Conservation (phyloP, 2,113 vertebrate species). For the Pollachius pollachius region DNA sequence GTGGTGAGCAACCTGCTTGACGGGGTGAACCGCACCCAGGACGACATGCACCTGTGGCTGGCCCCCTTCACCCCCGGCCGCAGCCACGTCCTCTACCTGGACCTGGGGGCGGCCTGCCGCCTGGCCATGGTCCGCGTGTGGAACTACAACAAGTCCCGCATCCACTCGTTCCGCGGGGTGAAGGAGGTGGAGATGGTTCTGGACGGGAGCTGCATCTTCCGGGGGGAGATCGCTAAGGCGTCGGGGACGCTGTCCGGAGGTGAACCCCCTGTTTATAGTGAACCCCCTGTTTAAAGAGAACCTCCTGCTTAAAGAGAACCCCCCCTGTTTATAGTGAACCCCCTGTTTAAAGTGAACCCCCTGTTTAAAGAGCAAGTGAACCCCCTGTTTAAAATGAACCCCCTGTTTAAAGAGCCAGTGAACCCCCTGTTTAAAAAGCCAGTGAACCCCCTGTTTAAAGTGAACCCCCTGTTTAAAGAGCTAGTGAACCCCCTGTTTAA, state of each 20-base stretch:
- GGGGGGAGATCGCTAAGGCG: slow-evolving; percentile 96
- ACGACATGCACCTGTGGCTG: slow-evolving; percentile 98
- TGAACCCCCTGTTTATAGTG: slow-evolving; percentile 38
- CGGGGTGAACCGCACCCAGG: slow-evolving; percentile 90
- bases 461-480: no score
- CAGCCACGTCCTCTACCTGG: slow-evolving; percentile 79
- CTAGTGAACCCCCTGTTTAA: no score
- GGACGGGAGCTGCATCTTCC: slow-evolving; percentile 85
- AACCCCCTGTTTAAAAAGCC: no score
- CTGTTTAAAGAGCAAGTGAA: no score
- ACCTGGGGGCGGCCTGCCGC: slow-evolving; percentile 80
- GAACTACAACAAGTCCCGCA: slow-evolving; percentile 99
- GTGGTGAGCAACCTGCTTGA: slow-evolving; percentile 85
- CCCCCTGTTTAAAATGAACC: no score
- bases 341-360: no score
- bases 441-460: no score
- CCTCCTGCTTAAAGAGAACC: neutral
- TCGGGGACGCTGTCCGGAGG: slow-evolving; percentile 90
- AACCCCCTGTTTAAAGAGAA: neutral
- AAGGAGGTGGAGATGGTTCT: slow-evolving; percentile 87
- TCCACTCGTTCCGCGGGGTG: slow-evolving; percentile 92
- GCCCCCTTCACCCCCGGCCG: slow-evolving; percentile 88
- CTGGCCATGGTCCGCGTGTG: slow-evolving; percentile 95
- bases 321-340: neutral
- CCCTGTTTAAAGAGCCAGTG: no score